Evolutionary conservation across 2,888 invertebrate genomes (phyloP).

Genomic region (Drosophila fulvimacula): DNA sequence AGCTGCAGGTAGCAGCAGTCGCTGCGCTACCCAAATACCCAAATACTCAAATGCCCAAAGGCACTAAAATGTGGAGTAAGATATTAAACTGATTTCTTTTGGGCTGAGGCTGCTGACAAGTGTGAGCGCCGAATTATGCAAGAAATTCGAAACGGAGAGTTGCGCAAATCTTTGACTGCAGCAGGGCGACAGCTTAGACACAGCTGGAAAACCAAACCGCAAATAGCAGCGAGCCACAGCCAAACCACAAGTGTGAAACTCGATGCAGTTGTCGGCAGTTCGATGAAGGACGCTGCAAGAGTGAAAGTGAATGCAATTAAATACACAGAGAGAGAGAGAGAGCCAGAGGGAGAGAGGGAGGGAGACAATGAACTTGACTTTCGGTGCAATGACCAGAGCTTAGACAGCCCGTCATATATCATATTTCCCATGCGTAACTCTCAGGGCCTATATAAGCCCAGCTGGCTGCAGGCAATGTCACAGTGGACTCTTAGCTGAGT

Average conservation of each 20-base stretch:
- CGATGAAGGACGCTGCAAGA: slow-evolving; percentile 18
- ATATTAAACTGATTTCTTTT: slow-evolving; percentile 7
- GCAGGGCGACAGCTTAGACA: slow-evolving; percentile 18
- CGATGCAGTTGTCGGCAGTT: slow-evolving; percentile 34
- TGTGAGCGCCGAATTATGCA: neutral
- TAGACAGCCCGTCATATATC: too few relatives aligned
- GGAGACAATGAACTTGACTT: slow-evolving; percentile 66
- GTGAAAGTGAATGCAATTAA: slow-evolving; percentile 62
- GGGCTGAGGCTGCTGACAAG: neutral
- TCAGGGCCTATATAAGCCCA: slow-evolving; percentile 59
- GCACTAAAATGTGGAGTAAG: neutral
- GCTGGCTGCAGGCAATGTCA: slow-evolving; percentile 28
- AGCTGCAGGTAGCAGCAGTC: slow-evolving; percentile 36
- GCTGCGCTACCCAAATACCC: too few relatives aligned
- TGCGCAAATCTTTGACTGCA: slow-evolving; percentile 1
- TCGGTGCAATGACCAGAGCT: slow-evolving; percentile 1
- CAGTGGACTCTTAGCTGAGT: slow-evolving; percentile 50
- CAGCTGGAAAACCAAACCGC: slow-evolving; percentile 34
- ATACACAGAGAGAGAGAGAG: slow-evolving; percentile 27
- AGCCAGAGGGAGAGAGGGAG: slow-evolving; percentile 6
- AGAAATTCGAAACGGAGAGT: neutral
- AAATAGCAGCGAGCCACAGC: slow-evolving; percentile 19
- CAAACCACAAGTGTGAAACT: slow-evolving; percentile 58
- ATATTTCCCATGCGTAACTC: slow-evolving; percentile 20
- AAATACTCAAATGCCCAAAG: neutral